Base-by-base conservation (phyloP, 2,797 vertebrate genomes). In the Pangasius krempfi region DNA sequence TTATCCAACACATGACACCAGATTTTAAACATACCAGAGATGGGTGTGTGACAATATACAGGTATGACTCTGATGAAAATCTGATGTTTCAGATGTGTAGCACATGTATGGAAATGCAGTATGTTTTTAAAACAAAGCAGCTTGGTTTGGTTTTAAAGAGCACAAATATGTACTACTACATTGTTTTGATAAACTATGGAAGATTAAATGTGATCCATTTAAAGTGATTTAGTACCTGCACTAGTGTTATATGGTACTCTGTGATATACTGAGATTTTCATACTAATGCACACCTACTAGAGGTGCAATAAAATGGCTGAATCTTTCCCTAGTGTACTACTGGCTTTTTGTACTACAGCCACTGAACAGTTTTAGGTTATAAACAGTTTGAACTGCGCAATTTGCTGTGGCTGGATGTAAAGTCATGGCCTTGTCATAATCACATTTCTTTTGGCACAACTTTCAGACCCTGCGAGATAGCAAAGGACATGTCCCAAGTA, bases 391-490 rank as follows among this genome's bases (percentile, higher is more conserved):
- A 33, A 54, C 1, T 20, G 14, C 37, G 52, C 52, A 37, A 7
- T 80, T 37, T 56, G 4, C 30, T 80, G 6, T 22, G 8, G 4
- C 12, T 25, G 30, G 20, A 25, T 37, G 54, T 58, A 20, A 22
- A 5, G 12, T 40, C 79, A 60, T 27, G 52, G 54, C 4, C 30
- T 22, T 25, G 12, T 58, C 12, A 58, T 37, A 27, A 82, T 58
- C 22, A 5, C 52, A n/a, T 88, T 50, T 58, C 75, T 52, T 27
- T 3, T 79, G 33, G 30, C 14, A 2, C 8, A 66, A 52, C 50
- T 64, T 40, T 1, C 94, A 99, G 98, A 95, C 95, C 12, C 96
- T 98, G 13, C 95, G 96, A 25, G 98, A 99, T 88, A 99, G 97
- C 87, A 94, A 96, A 93, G 95, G 97, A 89, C 96, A 98, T 90